phyloP scores from a whole-genome alignment of 2,888 invertebrate genomes.

The Catocala sponsa region DNA sequence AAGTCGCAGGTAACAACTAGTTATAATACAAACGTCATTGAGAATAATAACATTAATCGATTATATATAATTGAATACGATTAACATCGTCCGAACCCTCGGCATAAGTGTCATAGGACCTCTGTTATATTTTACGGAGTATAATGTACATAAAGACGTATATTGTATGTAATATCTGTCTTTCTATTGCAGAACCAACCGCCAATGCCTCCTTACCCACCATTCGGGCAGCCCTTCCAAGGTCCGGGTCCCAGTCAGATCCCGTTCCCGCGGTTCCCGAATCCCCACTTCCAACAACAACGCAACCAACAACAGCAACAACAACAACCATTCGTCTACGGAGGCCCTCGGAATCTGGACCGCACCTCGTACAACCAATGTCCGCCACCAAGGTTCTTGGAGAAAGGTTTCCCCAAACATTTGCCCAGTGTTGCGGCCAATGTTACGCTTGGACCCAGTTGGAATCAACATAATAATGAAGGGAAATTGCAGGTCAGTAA shows the following conservation, averaged over 20 bases:
- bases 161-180: neutral
- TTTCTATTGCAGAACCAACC: slow-evolving; percentile 59
- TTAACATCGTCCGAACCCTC: no score
- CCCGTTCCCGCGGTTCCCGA: slow-evolving; percentile 70
- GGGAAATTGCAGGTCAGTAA: slow-evolving; percentile 24
- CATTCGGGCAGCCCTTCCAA: slow-evolving; percentile 65
- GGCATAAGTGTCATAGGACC: no score
- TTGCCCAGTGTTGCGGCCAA: slow-evolving; percentile 60
- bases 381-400: slow-evolving; percentile 23
- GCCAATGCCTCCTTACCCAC: slow-evolving; percentile 67
- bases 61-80: no score
- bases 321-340: slow-evolving; percentile 25
- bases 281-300: slow-evolving; percentile 62
- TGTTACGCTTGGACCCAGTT: slow-evolving; percentile 65
- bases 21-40: no score
- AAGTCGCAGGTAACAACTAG: no score
- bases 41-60: no score
- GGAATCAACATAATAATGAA: slow-evolving; percentile 51
- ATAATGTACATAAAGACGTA: no score
- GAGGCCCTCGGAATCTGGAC: slow-evolving; percentile 8
- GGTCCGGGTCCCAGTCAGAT: slow-evolving; percentile 64
- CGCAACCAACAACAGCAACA: slow-evolving; percentile 39
- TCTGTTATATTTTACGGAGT: no score
- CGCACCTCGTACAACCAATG: slow-evolving; percentile 10
- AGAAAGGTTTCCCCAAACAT: slow-evolving; percentile 63